Conservation (phyloP, 2,797 vertebrate species). For the Acrossocheilus fasciatus region DNA sequence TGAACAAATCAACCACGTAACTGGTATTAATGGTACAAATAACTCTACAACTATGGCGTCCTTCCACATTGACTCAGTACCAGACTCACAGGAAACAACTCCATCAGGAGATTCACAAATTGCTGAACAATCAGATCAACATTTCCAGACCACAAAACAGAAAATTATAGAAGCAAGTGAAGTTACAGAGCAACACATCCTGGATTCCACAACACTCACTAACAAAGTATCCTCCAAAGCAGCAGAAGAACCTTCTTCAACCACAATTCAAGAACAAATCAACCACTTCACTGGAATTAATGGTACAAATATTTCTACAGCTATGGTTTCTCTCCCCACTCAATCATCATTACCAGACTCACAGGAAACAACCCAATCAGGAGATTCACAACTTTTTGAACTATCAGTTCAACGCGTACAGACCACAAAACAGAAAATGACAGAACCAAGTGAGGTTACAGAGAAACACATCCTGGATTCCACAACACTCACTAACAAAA, state of each 20-base stretch:
- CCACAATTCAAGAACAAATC: background rate
- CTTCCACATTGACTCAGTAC: background rate
- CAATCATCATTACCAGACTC: background rate
- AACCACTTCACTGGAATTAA: background rate
- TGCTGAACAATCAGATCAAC: background rate
- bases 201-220: background rate
- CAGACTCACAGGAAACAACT: background rate
- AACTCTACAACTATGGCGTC: rapidly evolving
- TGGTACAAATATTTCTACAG: background rate
- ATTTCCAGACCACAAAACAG: background rate
- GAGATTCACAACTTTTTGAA: no score
- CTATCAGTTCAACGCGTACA: no score
- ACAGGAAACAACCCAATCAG: background rate
- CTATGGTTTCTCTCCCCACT: no score
- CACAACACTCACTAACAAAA: background rate
- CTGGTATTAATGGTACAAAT: background rate
- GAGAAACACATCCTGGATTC: background rate
- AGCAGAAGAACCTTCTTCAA: background rate
- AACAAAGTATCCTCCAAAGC: no score
- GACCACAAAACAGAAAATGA: background rate
- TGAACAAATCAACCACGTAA: background rate
- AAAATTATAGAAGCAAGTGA: no score
- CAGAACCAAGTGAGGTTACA: background rate
- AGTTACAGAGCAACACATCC: no score
- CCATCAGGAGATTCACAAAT: background rate